Conservation (phyloP, 2,888 invertebrate species). For the Schrankia costaestrigalis region DNA sequence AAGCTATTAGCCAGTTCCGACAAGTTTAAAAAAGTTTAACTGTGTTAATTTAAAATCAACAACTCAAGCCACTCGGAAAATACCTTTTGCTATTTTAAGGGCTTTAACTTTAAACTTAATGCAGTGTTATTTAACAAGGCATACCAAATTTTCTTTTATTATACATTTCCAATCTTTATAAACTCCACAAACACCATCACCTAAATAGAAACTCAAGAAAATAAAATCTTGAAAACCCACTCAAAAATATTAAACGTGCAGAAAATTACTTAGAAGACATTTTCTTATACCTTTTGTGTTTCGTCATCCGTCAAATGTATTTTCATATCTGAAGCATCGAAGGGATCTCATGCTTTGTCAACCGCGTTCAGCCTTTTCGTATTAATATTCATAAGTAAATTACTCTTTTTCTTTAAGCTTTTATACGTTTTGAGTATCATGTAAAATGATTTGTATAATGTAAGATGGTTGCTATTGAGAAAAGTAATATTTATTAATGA, state of each 20-base stretch:
- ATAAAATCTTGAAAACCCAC: conserved; percentile 31
- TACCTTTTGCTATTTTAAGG: no score
- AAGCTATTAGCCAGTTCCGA: no score
- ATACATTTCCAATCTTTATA: no score
- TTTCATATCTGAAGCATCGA: conserved; percentile 56
- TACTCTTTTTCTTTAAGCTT: conserved; percentile 54
- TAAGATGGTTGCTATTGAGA: not conserved
- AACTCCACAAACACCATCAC: conserved; percentile 6
- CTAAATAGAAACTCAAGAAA: conserved; percentile 3
- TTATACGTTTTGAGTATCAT: conserved; percentile 16
- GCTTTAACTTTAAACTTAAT: no score
- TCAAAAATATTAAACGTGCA: conserved; percentile 70
- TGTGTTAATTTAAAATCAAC: no score
- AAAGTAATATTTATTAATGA: conserved; percentile 12
- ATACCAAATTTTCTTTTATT: no score
- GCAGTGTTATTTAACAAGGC: no score
- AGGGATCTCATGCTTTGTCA: conserved; percentile 53
- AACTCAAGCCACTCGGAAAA: no score
- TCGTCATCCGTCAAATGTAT: conserved; percentile 76
- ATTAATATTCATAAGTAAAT: conserved; percentile 80
- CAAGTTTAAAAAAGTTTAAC: no score
- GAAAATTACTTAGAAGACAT: conserved; percentile 59
- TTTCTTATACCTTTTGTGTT: conserved; percentile 64
- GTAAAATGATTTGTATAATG: conserved; percentile 12
- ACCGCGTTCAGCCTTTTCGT: conserved; percentile 55